A percentile compares a stretch with the other conserved stretches of the same genome.
These are phyloP conservation scores for Graptemys geographica DNA, from an alignment of 2,797 vertebrate genomes.

Conservation along the genomic window DNA sequence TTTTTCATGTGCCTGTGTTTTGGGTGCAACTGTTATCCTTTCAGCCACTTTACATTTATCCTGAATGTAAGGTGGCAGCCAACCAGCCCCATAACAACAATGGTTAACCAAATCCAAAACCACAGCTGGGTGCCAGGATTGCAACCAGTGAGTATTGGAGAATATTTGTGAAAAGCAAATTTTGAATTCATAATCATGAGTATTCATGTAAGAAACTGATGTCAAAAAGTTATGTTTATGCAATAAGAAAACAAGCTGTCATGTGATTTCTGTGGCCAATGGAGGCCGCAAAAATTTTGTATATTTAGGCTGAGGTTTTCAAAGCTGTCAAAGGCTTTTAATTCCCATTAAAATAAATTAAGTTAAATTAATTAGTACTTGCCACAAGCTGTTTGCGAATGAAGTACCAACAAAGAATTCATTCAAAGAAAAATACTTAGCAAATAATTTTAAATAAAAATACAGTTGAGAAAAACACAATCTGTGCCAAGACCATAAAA, in stretches of 20 bases:
- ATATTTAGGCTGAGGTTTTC: slow-evolving; percentile 10
- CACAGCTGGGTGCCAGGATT: neutral
- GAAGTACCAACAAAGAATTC: slow-evolving; percentile 2
- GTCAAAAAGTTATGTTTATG: neutral
- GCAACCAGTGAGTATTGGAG: neutral
- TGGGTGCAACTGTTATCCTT: neutral
- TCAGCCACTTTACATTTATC: neutral
- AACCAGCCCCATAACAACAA: neutral
- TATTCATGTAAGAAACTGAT: neutral
- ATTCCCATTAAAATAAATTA: neutral
- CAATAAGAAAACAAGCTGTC: neutral
- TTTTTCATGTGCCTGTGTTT: neutral
- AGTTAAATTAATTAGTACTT: slow-evolving; percentile 23
- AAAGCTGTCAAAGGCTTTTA: slow-evolving; percentile 15
- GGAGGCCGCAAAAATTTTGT: neutral
- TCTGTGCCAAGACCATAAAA: slow-evolving; percentile 58
- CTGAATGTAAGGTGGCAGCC: neutral
- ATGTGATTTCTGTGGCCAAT: neutral
- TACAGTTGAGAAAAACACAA: slow-evolving; percentile 62
- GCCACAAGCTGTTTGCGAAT: neutral
- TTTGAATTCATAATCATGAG: slow-evolving; percentile 10
- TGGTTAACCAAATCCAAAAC: neutral
- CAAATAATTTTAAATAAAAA: slow-evolving; percentile 59
- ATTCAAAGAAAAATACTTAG: slow-evolving; percentile 57
- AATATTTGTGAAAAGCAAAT: neutral